phyloP scores from a whole-genome alignment of 2,797 vertebrate genomes.

The Oceanodroma leucorhoa region DNA sequence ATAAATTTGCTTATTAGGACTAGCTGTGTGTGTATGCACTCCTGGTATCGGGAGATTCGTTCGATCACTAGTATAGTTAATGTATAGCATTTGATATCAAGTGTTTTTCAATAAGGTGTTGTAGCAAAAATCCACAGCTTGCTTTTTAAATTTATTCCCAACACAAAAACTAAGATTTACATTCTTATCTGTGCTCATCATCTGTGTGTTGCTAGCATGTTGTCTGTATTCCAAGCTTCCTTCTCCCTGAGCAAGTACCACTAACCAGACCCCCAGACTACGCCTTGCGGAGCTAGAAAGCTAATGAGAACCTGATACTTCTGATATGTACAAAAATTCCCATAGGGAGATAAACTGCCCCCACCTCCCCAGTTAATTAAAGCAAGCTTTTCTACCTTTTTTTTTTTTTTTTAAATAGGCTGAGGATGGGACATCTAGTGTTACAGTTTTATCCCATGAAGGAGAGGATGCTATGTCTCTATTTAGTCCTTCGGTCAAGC shows the following conservation, averaged over 20 bases:
- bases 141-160: background rate
- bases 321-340: background rate
- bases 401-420: constrained; percentile 65
- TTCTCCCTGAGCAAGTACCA: background rate
- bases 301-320: background rate
- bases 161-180: background rate
- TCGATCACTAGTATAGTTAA: background rate
- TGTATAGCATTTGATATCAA: background rate
- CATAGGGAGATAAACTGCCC: background rate
- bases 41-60: background rate
- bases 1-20: background rate
- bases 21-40: background rate
- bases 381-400: background rate
- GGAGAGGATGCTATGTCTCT: constrained; percentile 86
- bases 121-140: background rate
- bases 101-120: background rate
- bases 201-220: background rate
- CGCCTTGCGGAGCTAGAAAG: background rate
- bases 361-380: background rate
- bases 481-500: constrained; percentile 81
- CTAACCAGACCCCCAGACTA: background rate
- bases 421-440: constrained; percentile 83
- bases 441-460: constrained; percentile 81
- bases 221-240: background rate
- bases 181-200: background rate